Conservation (phyloP, 2,113 vertebrate species). For the Strix uralensis region DNA sequence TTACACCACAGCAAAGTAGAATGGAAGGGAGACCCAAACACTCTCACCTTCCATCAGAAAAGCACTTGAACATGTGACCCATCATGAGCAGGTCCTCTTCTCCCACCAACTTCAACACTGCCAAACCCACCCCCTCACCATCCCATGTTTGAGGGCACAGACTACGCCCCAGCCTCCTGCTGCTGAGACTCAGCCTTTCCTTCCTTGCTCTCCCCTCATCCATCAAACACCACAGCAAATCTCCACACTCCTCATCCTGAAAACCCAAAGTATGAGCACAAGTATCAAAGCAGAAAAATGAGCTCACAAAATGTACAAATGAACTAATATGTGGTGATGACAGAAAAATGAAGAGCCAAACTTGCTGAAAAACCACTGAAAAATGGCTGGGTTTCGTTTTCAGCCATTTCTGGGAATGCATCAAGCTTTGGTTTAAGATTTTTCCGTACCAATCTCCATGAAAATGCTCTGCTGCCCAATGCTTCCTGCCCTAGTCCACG, state of each 20-base stretch:
- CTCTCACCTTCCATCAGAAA: not conserved
- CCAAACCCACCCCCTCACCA: not conserved
- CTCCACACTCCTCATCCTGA: not conserved
- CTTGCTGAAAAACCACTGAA: not conserved
- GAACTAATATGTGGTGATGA: not conserved
- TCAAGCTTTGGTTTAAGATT: not conserved
- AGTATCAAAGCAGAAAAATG: not conserved
- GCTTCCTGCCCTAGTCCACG: not conserved
- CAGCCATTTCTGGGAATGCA: not conserved
- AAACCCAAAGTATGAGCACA: not conserved
- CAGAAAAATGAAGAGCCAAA: not conserved
- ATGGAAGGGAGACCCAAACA: not conserved
- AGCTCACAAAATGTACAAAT: not conserved
- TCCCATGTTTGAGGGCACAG: not conserved
- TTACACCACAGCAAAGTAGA: not conserved
- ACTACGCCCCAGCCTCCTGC: rapidly evolving
- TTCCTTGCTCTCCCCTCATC: not conserved
- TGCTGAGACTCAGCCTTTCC: not conserved
- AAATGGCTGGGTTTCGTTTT: not conserved
- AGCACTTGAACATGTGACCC: not conserved
- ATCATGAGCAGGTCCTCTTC: not conserved
- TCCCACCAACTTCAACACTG: not conserved
- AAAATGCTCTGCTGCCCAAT: not conserved
- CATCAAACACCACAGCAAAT: not conserved
- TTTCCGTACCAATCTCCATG: not conserved